Base-by-base conservation (phyloP, 2,113 vertebrate genomes). In the Scolopax mira region DNA sequence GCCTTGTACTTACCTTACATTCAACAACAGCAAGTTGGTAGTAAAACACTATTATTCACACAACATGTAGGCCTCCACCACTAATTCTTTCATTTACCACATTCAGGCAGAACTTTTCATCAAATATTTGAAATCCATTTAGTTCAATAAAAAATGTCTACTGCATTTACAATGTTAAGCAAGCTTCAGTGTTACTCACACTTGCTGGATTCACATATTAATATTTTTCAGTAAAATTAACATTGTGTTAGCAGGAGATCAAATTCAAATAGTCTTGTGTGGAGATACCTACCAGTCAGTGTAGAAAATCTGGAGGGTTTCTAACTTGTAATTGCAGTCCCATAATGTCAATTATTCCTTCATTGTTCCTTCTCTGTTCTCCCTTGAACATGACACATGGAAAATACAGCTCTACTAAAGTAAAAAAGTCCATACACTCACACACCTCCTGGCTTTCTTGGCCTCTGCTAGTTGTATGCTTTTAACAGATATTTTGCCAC, bases 381-480 rank as follows among this genome's bases (percentile, higher is more conserved):
- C 17, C 39, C 25, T 37, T 2, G 1, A 79, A 54, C 0, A 0
- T 7, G 31, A 23, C 23, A 49, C 0, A 0, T 9, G 9, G 24
- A 88, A 52, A 93, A 16, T n/a, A 30, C 37, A 80, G 37, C 25
- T 80, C n/a, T 70, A 48, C 19, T 27, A 6, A 28, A 55, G 57
- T 24, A 42, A 46, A 69, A 46, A 60, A 66, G 55, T 65, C 27
- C 31, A 28, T 2, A 1, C 2, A 1, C 3, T 42, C 49, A 7
- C 25, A 22, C 19, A 33, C 7, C 35, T 58, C 41, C 37, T 33
- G 51, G 8, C n/a, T 42, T 33, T 21, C 79, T 42, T 48, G 27
- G 16, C 10, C 61, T 79, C 79, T 85, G n/a, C 37, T 19, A 9
- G 7, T 35, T 1, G 1, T 19, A 44, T 17, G 25, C 48, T 75